Percentiles rank a stretch among this genome's conserved stretches.
These are phyloP conservation scores for Poeciliopsis turrubarensis DNA, from an alignment of 2,113 vertebrate species.

Conservation along the genomic window DNA sequence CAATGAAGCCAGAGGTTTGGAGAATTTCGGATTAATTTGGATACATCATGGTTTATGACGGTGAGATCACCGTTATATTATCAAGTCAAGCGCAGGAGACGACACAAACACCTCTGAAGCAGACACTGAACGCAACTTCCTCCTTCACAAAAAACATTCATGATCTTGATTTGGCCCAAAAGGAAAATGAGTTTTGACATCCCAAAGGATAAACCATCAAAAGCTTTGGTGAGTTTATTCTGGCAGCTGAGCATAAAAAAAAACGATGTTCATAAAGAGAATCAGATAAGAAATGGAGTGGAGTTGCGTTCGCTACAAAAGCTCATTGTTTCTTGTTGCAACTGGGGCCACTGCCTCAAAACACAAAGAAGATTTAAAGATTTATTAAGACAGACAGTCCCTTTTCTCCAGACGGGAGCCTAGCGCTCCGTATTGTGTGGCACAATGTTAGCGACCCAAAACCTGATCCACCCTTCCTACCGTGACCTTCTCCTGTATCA, in stretches of 20 bases:
- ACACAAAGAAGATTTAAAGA: background rate
- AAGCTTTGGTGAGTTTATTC: too few species aligned
- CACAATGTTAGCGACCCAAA: background rate
- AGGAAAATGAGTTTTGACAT: too few species aligned
- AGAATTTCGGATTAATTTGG: background rate
- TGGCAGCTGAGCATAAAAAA: too few species aligned
- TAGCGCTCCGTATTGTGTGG: background rate
- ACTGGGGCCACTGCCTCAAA: background rate
- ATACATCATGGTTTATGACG: background rate
- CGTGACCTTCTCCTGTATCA: slow-evolving; percentile 14
- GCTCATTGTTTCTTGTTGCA: background rate
- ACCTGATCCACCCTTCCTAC: background rate
- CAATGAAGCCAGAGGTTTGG: background rate
- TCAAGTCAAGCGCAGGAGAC: too few species aligned
- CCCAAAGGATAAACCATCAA: too few species aligned
- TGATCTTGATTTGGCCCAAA: too few species aligned
- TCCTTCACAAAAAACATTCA: too few species aligned
- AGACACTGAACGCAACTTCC: too few species aligned
- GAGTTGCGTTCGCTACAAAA: background rate
- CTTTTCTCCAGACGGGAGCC: background rate
- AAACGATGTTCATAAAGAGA: background rate
- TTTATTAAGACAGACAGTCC: background rate
- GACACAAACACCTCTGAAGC: too few species aligned
- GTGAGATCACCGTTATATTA: background rate
- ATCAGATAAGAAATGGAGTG: background rate